Percentiles rank a stretch among this genome's conserved stretches.
phyloP scores from a whole-genome alignment of 2,113 vertebrate genomes.

The Corythoichthys intestinalis region DNA sequence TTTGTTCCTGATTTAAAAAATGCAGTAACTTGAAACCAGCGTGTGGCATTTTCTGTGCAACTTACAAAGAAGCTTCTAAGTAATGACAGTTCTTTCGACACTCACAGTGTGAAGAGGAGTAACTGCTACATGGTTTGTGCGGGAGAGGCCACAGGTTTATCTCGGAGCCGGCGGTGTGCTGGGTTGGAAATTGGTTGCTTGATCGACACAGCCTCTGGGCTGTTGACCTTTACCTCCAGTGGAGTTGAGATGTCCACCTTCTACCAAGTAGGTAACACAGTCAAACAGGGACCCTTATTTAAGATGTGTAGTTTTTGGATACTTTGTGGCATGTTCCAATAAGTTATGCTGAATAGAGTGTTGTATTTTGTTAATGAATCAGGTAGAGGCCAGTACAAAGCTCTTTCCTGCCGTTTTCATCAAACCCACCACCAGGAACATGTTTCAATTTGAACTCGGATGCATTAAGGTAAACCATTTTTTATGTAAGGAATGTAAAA shows the following conservation, averaged over 20 bases:
- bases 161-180: conserved; percentile 83
- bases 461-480: conserved; percentile 79
- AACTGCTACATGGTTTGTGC: conserved; percentile 97
- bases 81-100: neutral
- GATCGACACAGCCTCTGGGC: conserved; percentile 83
- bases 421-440: conserved; percentile 84
- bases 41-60: neutral
- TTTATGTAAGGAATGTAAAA: conserved; percentile 1
- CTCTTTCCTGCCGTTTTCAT: conserved; percentile 94
- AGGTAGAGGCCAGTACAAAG: conserved; percentile 92
- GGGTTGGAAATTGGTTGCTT: conserved; percentile 90
- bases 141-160: conserved; percentile 83
- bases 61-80: neutral
- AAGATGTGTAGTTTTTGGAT: neutral
- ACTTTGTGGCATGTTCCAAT: neutral
- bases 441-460: conserved; percentile 94
- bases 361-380: conserved; percentile 14
- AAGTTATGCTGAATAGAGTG: neutral
- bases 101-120: conserved; percentile 83
- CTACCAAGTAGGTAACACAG: conserved; percentile 78
- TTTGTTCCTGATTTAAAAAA: neutral
- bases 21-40: neutral
- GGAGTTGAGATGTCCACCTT: conserved; percentile 86
- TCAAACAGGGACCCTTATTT: neutral
- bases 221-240: conserved; percentile 89